phyloP scores from a whole-genome alignment of 2,888 invertebrate genomes.

The Frankliniella fusca region DNA sequence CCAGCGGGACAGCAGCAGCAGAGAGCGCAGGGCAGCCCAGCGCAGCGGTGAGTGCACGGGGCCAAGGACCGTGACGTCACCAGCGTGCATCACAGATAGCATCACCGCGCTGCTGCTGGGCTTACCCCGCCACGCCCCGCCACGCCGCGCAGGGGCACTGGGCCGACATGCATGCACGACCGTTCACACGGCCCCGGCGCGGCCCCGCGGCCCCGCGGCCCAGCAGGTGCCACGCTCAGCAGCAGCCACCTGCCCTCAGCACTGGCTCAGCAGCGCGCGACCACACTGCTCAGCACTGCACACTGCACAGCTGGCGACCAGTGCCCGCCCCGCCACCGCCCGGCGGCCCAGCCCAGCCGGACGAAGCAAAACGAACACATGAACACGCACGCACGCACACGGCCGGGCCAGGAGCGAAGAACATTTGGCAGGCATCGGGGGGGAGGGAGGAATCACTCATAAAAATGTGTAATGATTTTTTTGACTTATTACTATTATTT shows the following conservation, averaged over 20 bases:
- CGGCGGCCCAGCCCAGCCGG: not conserved
- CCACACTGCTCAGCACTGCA: too few relatives aligned
- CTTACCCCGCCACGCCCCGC: not conserved
- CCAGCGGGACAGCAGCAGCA: too few relatives aligned
- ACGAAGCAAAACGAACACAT: too few relatives aligned
- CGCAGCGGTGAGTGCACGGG: not conserved
- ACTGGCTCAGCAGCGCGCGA: too few relatives aligned
- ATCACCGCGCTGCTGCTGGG: not conserved
- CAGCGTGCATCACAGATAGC: not conserved
- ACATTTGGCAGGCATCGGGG: not conserved
- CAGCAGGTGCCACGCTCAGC: not conserved
- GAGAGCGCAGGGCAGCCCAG: not conserved
- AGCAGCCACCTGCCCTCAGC: not conserved
- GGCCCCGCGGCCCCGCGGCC: not conserved
- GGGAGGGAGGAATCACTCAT: too few relatives aligned
- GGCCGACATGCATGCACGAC: not conserved
- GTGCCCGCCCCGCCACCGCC: not conserved
- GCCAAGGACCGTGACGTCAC: constrained; percentile 10
- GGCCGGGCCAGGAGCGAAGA: not conserved
- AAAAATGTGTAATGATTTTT: too few relatives aligned
- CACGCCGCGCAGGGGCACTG: too few relatives aligned
- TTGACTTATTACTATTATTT: too few relatives aligned
- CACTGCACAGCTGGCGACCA: too few relatives aligned
- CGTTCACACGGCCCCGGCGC: constrained; percentile 9
- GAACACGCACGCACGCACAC: not conserved